These are phyloP conservation scores for Physeter macrocephalus DNA, from an alignment of 2,113 vertebrate genomes.

Conservation along the genomic window DNA sequence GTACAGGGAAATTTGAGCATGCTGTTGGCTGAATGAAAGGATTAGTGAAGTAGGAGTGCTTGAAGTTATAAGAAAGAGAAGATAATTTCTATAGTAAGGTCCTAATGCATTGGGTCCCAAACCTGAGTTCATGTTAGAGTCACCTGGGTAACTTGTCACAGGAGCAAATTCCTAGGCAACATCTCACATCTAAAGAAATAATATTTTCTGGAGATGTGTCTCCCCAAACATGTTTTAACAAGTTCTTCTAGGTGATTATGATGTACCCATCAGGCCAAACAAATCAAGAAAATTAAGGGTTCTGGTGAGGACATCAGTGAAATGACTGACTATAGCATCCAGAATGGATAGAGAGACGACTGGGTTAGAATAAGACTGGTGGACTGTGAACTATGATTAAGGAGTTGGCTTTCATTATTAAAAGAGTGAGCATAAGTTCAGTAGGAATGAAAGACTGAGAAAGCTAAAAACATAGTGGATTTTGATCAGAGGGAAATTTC, in stretches of 20 bases:
- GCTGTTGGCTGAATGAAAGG: constrained; percentile 43
- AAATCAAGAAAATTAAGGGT: not conserved
- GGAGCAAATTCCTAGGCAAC: not conserved
- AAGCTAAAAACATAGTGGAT: not conserved
- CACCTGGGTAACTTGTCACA: not conserved
- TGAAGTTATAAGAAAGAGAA: constrained; percentile 17
- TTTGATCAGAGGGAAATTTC: not conserved
- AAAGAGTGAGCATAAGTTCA: not conserved
- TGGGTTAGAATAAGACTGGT: not conserved
- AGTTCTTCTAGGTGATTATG: not conserved
- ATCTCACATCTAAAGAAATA: not conserved
- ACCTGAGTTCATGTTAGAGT: not conserved
- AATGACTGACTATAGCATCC: not conserved
- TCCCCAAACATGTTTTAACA: not conserved
- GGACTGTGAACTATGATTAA: not conserved
- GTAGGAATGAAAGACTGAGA: not conserved
- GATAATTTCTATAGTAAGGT: not conserved
- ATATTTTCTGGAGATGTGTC: not conserved
- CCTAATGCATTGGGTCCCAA: not conserved
- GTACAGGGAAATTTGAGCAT: constrained; percentile 44
- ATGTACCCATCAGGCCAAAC: not conserved
- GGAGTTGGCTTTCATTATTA: not conserved
- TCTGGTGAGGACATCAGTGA: not conserved
- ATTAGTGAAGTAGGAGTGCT: constrained; percentile 5
- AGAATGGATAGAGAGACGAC: not conserved